Evolutionary conservation across 2,797 vertebrate genomes (phyloP), one percentile per base, ranked within the genome.

Genomic region (Arnoldichthys spilopterus): DNA sequence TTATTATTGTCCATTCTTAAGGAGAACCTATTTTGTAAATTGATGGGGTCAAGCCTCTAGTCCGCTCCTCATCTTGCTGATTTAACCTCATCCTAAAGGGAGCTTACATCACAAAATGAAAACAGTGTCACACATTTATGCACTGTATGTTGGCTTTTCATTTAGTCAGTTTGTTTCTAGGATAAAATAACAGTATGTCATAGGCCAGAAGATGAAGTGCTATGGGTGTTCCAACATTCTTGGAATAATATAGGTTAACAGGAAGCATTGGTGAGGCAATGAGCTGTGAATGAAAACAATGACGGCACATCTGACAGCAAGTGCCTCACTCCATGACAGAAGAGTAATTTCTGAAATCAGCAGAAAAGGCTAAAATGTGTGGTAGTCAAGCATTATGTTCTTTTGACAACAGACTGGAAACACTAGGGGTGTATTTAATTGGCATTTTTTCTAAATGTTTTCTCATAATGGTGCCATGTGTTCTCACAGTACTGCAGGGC

Each of bases 351-450:
- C 15, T 61, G 24, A 40, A 75, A 70, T 80, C 43, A 80, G 67
- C 72, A 67, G n/a, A 45, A 76, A 61, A 47, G 32, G 20, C 32
- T 56, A 68, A 67, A 69, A 61, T 68, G 62, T 78, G 59, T 74
- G 22, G 12, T 64, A 71, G n/a, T 6, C 30, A 28, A 40, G 24
- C 34, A 56, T 53, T 69, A 34, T 53, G 40, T 66, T 66, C 47
- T 73, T 61, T 15, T 58, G 71, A 49, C 59, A 72, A 71, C 77
- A 79, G 72, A 62, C 72, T 68, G 76, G 54, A 56, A 81, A 76
- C 76, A 75, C 69, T 47, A 77, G 73, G 68, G 76, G 62, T 67
- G 75, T 76, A 49, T 76, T 72, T 72, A 76, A 66, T 79, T 76
- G 56, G 63, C 59, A 40, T 82, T 79, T 28, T n/a, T 43, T 73